Conservation (phyloP, 2,888 invertebrate genomes). For the Drosophila infuscata region DNA sequence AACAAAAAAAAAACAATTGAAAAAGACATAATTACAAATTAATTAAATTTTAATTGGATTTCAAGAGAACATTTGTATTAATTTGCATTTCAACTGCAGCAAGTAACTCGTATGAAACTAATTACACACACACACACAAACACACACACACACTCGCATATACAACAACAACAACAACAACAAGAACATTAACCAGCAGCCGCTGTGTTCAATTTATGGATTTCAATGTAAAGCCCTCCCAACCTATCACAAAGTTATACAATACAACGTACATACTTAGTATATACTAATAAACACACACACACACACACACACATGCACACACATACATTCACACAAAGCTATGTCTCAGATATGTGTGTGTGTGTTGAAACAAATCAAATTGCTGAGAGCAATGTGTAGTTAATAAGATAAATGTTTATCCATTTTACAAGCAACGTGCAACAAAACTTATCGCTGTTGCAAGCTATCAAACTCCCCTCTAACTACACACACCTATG, state of each 20-base stretch:
- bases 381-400: constrained; percentile 62
- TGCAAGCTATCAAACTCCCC: constrained; percentile 3
- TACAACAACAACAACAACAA: constrained; percentile 2
- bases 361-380: constrained; percentile 34
- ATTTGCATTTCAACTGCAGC: constrained; percentile 60
- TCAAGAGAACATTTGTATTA: constrained; percentile 22
- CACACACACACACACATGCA: constrained; percentile 18
- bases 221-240: constrained; percentile 79
- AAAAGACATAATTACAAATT: constrained; percentile 18
- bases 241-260: constrained; percentile 39
- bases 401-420: constrained; percentile 72
- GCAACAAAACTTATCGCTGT: constrained; percentile 28
- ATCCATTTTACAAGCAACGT: constrained; percentile 67
- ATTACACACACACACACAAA: constrained; percentile 32
- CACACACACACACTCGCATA: constrained; percentile 12
- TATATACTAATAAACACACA: constrained; percentile 24
- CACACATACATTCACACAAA: constrained; percentile 7
- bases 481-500: neutral
- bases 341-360: constrained; percentile 2
- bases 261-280: constrained; percentile 11
- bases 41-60: constrained; percentile 53
- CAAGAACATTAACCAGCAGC: constrained; percentile 54
- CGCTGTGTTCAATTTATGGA: constrained; percentile 68
- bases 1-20: constrained; percentile 1
- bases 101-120: constrained; percentile 31